Conservation (phyloP, 2,113 vertebrate genomes). For the Elaphurus davidianus region DNA sequence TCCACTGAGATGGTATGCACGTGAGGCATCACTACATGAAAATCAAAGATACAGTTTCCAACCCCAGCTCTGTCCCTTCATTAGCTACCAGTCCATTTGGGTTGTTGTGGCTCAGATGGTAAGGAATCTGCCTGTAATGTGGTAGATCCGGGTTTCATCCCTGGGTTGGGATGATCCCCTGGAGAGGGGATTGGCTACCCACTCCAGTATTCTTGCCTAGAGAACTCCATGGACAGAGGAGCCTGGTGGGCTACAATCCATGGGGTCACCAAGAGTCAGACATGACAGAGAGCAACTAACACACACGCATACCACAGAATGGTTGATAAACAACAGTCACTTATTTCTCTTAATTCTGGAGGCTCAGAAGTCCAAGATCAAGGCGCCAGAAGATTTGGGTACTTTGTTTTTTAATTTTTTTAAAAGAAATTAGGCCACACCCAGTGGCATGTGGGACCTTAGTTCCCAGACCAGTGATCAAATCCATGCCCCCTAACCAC, state of each 20-base stretch:
- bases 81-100: background rate
- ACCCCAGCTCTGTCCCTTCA: background rate
- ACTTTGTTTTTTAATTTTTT: background rate
- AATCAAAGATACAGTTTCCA: background rate
- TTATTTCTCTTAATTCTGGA: background rate
- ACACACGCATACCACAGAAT: background rate
- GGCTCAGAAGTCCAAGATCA: background rate
- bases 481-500: background rate
- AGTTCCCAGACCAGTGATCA: background rate
- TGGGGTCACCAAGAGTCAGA: fast-evolving
- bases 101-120: background rate
- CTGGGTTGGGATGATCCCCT: background rate
- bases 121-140: background rate
- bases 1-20: background rate
- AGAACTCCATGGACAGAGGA: background rate
- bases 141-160: background rate
- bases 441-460: background rate
- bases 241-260: background rate
- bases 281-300: background rate
- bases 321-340: background rate
- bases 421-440: background rate
- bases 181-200: background rate
- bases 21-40: background rate
- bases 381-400: background rate
- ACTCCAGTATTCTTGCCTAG: background rate